These are phyloP conservation scores for Yponomeuta cagnagella DNA, from an alignment of 2,888 invertebrate genomes.

Conservation along the genomic window DNA sequence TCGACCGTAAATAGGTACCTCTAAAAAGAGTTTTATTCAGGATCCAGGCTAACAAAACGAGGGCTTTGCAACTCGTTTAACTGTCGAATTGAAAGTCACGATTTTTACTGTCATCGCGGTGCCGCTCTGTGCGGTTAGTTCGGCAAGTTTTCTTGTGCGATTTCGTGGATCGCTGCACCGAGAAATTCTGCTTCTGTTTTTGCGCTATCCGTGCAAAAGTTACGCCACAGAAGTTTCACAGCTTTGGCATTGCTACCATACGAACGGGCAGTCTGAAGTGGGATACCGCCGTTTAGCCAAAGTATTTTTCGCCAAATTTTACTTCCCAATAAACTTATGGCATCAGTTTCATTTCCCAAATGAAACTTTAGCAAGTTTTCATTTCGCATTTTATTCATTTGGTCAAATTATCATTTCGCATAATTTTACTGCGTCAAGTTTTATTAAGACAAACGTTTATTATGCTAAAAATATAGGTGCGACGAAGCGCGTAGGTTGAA, in stretches of 20 bases:
- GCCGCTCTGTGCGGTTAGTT: conserved; percentile 19
- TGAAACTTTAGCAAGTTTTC: too few relatives aligned
- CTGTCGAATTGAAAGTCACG: conserved; percentile 22
- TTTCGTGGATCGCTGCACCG: conserved; percentile 39
- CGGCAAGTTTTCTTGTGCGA: conserved; percentile 22
- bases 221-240: neutral
- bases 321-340: too few relatives aligned
- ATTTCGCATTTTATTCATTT: too few relatives aligned
- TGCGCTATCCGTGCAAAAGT: neutral
- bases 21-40: neutral
- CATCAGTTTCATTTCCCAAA: too few relatives aligned
- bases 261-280: too few relatives aligned
- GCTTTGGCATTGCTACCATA: neutral
- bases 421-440: too few relatives aligned
- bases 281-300: too few relatives aligned
- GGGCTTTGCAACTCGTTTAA: conserved; percentile 8
- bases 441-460: too few relatives aligned
- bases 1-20: neutral
- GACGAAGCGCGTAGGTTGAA: too few relatives aligned
- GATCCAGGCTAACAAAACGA: neutral
- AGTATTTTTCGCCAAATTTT: too few relatives aligned
- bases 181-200: conserved; percentile 11
- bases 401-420: too few relatives aligned
- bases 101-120: conserved; percentile 19
- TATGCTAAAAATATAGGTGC: too few relatives aligned